A percentile compares a stretch with the other conserved stretches of the same genome.
Conservation (phyloP, 1,140 invertebrate species). For the Linepithema humile region DNA sequence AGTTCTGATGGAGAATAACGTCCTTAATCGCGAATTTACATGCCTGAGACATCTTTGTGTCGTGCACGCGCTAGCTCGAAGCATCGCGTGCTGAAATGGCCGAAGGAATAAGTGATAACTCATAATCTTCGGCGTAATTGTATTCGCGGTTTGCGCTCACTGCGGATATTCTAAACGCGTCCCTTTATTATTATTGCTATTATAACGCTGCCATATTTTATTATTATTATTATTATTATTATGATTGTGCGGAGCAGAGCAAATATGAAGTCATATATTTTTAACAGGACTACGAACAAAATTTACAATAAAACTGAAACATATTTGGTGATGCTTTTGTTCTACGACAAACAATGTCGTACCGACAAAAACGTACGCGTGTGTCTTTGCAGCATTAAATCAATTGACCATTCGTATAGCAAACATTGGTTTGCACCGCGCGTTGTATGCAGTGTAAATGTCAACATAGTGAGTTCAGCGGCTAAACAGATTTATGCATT, state of each 20-base stretch:
- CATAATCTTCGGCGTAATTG: conserved; percentile 26
- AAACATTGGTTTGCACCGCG: conserved; percentile 44
- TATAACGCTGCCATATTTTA: not conserved
- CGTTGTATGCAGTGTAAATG: conserved; percentile 56
- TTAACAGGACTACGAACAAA: conserved; percentile 1
- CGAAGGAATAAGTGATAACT: conserved; percentile 38
- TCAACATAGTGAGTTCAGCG: conserved; percentile 50
- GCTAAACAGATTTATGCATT: conserved; percentile 58
- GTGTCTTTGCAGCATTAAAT: conserved; percentile 50
- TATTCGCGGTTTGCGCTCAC: not conserved
- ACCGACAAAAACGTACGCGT: conserved; percentile 31
- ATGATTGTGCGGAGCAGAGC: not conserved
- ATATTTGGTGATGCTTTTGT: conserved; percentile 7
- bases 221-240: too few species aligned
- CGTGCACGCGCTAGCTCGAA: conserved; percentile 2
- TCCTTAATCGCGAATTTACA: conserved; percentile 55
- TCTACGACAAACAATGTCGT: conserved; percentile 27
- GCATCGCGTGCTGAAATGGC: conserved; percentile 26
- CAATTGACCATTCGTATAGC: conserved; percentile 49
- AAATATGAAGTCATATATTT: not conserved
- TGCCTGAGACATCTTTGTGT: conserved; percentile 34
- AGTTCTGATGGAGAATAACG: conserved; percentile 45
- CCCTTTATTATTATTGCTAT: not conserved
- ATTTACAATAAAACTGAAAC: not conserved
- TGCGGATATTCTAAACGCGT: not conserved